These are phyloP conservation scores for Denticeps clupeoides DNA, from an alignment of 2,797 vertebrate genomes.

Conservation along the genomic window DNA sequence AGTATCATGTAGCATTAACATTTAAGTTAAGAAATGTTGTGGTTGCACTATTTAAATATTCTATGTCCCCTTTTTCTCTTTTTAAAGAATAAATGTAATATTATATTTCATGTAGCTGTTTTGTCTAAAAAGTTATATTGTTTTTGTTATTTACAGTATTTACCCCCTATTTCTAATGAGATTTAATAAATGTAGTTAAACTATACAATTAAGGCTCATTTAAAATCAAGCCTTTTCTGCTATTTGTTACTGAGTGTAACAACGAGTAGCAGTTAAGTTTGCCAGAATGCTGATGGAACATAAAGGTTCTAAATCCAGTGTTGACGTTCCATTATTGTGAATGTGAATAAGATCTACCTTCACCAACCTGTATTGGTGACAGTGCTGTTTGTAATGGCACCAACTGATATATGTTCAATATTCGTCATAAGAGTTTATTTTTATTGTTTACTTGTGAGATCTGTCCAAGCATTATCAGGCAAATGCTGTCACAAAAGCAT, in stretches of 20 bases:
- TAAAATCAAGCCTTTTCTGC: background rate
- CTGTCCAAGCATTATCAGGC: background rate
- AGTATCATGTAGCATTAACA: conserved; percentile 58
- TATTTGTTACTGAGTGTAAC: conserved; percentile 1
- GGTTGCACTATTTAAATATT: conserved; percentile 65
- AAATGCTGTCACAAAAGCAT: background rate
- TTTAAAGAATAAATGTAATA: background rate
- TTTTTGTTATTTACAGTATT: background rate
- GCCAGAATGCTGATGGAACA: no score
- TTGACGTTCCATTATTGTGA: no score
- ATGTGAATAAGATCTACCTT: no score
- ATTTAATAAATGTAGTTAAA: background rate
- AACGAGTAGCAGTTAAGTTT: conserved; percentile 1
- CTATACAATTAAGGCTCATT: background rate
- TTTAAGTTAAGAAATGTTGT: conserved; percentile 58
- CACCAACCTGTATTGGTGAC: no score
- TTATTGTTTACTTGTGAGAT: background rate
- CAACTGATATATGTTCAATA: background rate
- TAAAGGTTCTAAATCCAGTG: no score
- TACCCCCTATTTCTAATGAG: background rate
- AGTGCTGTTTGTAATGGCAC: no score
- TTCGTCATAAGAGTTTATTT: background rate
- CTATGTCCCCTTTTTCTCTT: conserved; percentile 7
- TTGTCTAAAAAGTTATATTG: conserved; percentile 1
- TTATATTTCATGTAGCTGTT: background rate